Evolutionary conservation across 2,113 vertebrate genomes (phyloP), one percentile per base, ranked within the genome.

Genomic region (Psephotus haematonotus): DNA sequence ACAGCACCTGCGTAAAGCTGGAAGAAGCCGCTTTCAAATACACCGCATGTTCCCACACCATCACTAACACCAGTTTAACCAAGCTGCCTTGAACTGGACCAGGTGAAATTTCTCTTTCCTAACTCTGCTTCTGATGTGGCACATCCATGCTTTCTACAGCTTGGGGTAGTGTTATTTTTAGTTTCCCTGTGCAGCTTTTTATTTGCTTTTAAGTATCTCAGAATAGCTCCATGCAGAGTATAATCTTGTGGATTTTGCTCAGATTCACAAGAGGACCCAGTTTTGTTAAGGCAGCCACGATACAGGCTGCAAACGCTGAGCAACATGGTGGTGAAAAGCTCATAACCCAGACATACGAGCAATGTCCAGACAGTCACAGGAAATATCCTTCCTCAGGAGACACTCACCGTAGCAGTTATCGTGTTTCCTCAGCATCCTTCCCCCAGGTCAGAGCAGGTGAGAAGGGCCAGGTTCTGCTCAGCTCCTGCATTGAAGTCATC

Each of bases 141-240:
- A 83, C 19, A 35, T 60, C 50, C 43, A 5, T 20, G 63, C 68
- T 74, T 83, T 59, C 77, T 63, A 33, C 64, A 59, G 77, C 90
- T 55, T 4, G 27, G 68, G 24, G 68, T 16, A 37, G 49, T 3
- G 35, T 75, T 96, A 95, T 95, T 96, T 95, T 96, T 96, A 91
- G 83, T 71, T 63, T 82, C 46, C 35, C 41, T 67, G 62, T n/a
- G 49, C 83, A 78, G 74, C 9, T 89, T 93, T 95, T 95, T 90
- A 79, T 89, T 89, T 25, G 3, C 75, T 86, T 93, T 92, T 75
- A 91, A 75, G 50, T 68, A 27, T 47, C 95, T 92, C 50, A 74
- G 81, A 86, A 95, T 78, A 95, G 86, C 86, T 82, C 69, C 24
- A 2, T 14, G 83, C 52, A 89, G 80, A 91, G 77, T 75, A 75